Evolutionary conservation across 2,797 vertebrate species (phyloP), one percentile per base, ranked within the genome.

Genomic region (Macropodus opercularis): DNA sequence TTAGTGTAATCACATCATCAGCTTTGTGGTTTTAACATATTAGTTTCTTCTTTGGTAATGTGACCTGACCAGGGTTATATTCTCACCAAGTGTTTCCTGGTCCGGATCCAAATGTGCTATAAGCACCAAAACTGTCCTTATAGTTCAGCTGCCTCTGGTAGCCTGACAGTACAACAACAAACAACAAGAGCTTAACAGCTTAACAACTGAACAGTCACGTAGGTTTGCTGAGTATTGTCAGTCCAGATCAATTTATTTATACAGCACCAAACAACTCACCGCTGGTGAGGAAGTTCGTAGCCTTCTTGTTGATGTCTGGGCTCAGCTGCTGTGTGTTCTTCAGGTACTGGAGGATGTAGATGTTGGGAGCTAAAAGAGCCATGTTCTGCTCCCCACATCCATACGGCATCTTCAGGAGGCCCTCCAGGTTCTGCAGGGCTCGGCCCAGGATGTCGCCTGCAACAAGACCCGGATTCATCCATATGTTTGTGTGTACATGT

Each of bases 381-480:
- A 91, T 89, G 73, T 95, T 95, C 85, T 95, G 94, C 58, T 95
- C 94, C 1, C 95, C 95, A 60, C 93, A 94, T 63, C 93, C 93
- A 0, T 90, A 90, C 0, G 93, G 94, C 92, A 95, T 92, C 72
- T 6, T 50, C 39, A 95, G 83, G 14, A 94, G 81, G 15, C 87
- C 82, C 0, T 92, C 83, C 56, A 94, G 17, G 15, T 95, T 94
- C 57, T 91, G 84, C 75, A 92, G 77, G 18, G 91, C 90, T 17
- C 85, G 84, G 17, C 94, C 92, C 82, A 95, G 79, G 41, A 95
- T 84, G 65, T 95, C 92, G 0, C 94, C 95, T 95, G 80, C n/a
- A n/a, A n/a, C n/a, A n/a, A 17, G 6, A 17, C 8, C 4, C 4
- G 6, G n/a, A n/a, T n/a, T n/a, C n/a, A n/a, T n/a, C n/a, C n/a